These are phyloP conservation scores for Mormyrops attenuatus DNA, from an alignment of 2,797 vertebrate species.

Conservation along the genomic window DNA sequence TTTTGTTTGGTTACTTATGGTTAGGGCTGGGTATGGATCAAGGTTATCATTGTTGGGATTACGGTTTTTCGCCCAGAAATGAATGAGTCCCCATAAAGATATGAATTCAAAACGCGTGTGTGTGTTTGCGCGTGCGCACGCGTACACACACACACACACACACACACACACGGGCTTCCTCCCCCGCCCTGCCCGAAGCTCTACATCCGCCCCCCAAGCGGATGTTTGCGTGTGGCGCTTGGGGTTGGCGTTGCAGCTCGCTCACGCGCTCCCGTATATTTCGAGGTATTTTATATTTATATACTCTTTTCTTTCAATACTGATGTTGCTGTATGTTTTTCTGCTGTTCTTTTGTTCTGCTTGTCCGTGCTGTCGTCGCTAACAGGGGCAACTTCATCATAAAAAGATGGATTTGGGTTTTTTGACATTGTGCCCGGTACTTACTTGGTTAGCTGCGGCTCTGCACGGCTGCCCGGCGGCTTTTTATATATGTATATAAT, in stretches of 20 bases:
- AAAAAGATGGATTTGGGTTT: neutral
- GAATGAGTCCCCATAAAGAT: neutral
- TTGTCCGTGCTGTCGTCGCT: neutral
- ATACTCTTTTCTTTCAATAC: neutral
- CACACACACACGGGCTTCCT: neutral
- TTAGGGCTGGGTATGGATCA: neutral
- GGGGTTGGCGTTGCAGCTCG: neutral
- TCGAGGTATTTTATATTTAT: neutral
- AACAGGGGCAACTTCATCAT: neutral
- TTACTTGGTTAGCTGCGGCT: neutral
- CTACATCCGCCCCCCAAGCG: constrained; percentile 8
- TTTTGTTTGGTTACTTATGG: neutral
- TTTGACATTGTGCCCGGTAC: neutral
- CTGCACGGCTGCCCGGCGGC: neutral
- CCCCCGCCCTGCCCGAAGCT: neutral
- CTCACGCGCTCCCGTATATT: neutral
- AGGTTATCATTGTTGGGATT: neutral
- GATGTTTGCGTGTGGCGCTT: constrained; percentile 9
- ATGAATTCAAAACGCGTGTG: neutral
- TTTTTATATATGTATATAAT: neutral
- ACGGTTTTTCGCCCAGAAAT: neutral
- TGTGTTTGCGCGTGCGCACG: neutral
- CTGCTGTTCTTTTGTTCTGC: neutral
- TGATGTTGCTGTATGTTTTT: neutral
- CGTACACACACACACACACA: neutral